phyloP scores from a whole-genome alignment of 2,797 vertebrate species.

The Sorex maritimensis region DNA sequence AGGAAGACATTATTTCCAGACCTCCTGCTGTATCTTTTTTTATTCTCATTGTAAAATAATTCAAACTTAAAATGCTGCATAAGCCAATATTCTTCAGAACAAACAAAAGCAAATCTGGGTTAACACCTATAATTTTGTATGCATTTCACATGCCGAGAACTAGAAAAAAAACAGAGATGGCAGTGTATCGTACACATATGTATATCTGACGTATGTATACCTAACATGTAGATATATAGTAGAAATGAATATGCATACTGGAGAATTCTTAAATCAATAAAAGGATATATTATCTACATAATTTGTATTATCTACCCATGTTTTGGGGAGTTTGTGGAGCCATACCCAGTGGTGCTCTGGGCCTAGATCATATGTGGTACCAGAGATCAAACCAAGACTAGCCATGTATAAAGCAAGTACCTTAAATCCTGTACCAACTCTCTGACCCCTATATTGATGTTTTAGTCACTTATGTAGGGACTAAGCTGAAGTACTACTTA shows the following conservation, averaged over 20 bases:
- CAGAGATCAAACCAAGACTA: no score
- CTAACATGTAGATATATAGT: neutral
- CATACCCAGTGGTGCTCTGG: no score
- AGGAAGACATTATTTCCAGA: neutral
- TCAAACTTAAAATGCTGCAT: constrained; percentile 31
- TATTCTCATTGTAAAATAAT: constrained; percentile 54
- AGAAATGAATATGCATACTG: constrained; percentile 30
- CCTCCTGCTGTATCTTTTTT: neutral
- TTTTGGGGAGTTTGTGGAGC: no score
- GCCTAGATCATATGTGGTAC: no score
- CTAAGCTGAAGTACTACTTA: constrained; percentile 55
- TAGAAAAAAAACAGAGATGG: no score
- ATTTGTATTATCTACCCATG: constrained; percentile 19
- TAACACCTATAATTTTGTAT: constrained; percentile 33
- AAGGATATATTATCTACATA: constrained; percentile 55
- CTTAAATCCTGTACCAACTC: no score
- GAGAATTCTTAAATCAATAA: constrained; percentile 66
- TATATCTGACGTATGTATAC: neutral
- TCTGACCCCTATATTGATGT: constrained; percentile 21
- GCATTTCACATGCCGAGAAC: neutral
- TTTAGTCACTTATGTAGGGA: constrained; percentile 64
- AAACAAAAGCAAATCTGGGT: constrained; percentile 51
- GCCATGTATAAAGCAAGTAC: no score
- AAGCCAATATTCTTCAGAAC: constrained; percentile 56
- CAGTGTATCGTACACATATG: neutral